These are phyloP conservation scores for Ophion ellenae DNA, from an alignment of 2,888 invertebrate species.

Conservation along the genomic window DNA sequence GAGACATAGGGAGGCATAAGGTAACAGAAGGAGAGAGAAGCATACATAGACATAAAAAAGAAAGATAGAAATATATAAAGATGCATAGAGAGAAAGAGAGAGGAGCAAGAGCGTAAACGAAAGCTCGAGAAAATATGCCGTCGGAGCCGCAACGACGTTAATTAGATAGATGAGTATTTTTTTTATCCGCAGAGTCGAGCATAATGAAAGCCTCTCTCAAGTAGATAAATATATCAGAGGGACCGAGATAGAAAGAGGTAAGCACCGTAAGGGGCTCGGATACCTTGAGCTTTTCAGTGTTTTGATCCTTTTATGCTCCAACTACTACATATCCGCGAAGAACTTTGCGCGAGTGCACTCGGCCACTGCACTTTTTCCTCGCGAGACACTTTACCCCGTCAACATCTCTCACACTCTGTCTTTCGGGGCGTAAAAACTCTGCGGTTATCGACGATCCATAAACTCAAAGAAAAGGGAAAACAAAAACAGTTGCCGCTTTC, in stretches of 20 bases:
- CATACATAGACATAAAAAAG: not conserved
- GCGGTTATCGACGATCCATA: conserved; percentile 31
- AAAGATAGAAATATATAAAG: not conserved
- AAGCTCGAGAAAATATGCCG: conserved; percentile 57
- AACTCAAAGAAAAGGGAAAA: not conserved
- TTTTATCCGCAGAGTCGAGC: conserved; percentile 71
- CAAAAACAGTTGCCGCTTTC: too few species aligned
- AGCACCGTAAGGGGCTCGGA: conserved; percentile 55
- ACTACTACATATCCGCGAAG: conserved; percentile 67
- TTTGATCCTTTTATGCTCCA: conserved; percentile 36
- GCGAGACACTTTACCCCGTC: conserved; percentile 33
- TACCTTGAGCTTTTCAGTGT: conserved; percentile 54
- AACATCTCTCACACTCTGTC: conserved; percentile 50
- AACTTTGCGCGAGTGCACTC: conserved; percentile 73
- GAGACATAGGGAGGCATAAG: too few species aligned
- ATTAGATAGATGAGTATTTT: conserved; percentile 72
- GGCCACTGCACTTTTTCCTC: conserved; percentile 70
- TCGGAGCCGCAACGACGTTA: conserved; percentile 68
- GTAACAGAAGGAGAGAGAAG: too few species aligned
- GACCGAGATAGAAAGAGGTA: conserved; percentile 73
- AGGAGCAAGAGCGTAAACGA: conserved; percentile 29
- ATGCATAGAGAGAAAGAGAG: conserved; percentile 17
- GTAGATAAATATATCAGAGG: conserved; percentile 81
- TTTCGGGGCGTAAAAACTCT: conserved; percentile 25
- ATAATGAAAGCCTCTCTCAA: conserved; percentile 83